phyloP scores from a whole-genome alignment of 2,113 vertebrate genomes.

The Paradoxurus hermaphroditus region DNA sequence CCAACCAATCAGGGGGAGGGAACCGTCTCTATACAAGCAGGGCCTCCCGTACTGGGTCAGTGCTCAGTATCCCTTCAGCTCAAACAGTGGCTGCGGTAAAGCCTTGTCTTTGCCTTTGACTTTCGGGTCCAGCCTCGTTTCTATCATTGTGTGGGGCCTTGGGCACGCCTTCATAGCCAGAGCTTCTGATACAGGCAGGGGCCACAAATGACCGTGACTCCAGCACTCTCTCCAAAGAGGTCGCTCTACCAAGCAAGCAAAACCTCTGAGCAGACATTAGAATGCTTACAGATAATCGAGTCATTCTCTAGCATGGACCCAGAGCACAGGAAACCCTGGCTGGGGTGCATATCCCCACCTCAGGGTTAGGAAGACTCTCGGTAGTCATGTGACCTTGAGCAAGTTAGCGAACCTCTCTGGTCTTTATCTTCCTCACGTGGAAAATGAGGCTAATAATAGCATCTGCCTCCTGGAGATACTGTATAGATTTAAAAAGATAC shows the following conservation, averaged over 20 bases:
- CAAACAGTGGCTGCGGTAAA: background rate
- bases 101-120: background rate
- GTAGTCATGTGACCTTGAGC: background rate
- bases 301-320: background rate
- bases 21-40: background rate
- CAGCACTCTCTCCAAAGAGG: background rate
- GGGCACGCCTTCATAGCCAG: background rate
- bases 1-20: background rate
- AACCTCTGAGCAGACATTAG: background rate
- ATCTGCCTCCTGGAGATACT: background rate
- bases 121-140: background rate
- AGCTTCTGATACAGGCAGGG: background rate
- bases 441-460: background rate
- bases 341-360: background rate
- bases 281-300: fast-evolving
- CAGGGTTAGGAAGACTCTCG: background rate
- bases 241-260: background rate
- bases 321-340: background rate
- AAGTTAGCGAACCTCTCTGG: background rate
- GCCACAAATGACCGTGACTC: background rate
- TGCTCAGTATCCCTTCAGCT: background rate
- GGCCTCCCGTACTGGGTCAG: background rate
- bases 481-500: background rate
- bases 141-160: background rate
- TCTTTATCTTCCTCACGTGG: background rate